Base-by-base conservation (phyloP, 64 coral and sea anemone species). In the Montipora cactus region DNA sequence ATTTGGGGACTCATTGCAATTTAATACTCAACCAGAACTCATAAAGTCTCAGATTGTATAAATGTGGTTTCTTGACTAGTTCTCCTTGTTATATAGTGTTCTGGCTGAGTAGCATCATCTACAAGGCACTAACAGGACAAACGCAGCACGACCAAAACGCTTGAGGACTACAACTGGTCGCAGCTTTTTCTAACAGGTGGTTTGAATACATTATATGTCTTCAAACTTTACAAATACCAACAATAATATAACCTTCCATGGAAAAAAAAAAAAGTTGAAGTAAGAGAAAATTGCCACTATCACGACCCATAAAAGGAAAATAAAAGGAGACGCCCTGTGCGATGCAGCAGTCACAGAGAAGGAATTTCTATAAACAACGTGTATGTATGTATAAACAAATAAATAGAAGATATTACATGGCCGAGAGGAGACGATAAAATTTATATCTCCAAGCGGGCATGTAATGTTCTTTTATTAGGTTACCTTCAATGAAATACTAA, bases 401-500 rank as follows among this genome's bases (percentile, higher is more conserved):
- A 25, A 25, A 25, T 25, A 25, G 25, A 25, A 25, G 25, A 25
- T 25, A 25, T 25, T 0, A 25, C 25, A 25, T 25, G 25, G 25
- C 25, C 25, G 25, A 0, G 25, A 0, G 25, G 25, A 25, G 25
- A 25, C 25, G 25, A 25, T 25, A 25, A 25, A 25, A 25, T 25
- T 25, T 25, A 25, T 7, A 55, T 44, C 71, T 74, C 71, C 6
- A 25, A 44, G 71, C 71, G 25, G 71, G 3, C 19, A 74, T 74
- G 71, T 74, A 23, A 23, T 25, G 71, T 74, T 74, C n/a, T 74
- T 10, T 74, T 74, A 74, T 74, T 74, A 74, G 8, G 0, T 64
- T 13, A 64, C 1, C 71, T 74, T 74, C 71, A 74, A 74, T 74
- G 71, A 74, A 74, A 44, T 74, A 74, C 71, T 5, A 74, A 74